Percentiles rank a stretch among this genome's conserved stretches.
These are phyloP conservation scores for Acanthoscelides obtectus DNA, from an alignment of 2,888 invertebrate species.

Conservation along the genomic window DNA sequence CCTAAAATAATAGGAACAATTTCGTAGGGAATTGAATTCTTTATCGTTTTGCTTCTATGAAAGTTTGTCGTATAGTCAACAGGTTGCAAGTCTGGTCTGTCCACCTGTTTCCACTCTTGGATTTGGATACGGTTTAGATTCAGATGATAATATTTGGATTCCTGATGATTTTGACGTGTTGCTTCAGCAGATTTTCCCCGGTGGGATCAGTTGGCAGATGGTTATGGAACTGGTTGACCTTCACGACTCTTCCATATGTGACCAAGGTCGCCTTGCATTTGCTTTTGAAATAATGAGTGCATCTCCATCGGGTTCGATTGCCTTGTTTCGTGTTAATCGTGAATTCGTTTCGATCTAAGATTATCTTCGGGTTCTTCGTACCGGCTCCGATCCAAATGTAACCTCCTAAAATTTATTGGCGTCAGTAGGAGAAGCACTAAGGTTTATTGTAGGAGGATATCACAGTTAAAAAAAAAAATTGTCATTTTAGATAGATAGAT, in stretches of 20 bases:
- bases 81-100: too few relatives aligned
- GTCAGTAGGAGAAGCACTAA: not conserved
- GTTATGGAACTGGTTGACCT: conserved; percentile 30
- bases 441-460: too few relatives aligned
- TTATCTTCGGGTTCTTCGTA: conserved; percentile 30
- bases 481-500: too few relatives aligned
- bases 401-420: conserved; percentile 16
- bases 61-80: too few relatives aligned
- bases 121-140: too few relatives aligned
- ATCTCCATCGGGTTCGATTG: conserved; percentile 28
- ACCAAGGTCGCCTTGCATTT: conserved; percentile 32
- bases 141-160: not conserved
- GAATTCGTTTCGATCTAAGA: conserved; percentile 27
- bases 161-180: conserved; percentile 9
- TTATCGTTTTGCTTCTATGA: too few relatives aligned
- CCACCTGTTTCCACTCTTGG: too few relatives aligned
- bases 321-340: conserved; percentile 26
- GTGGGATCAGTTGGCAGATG: conserved; percentile 28
- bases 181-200: conserved; percentile 14
- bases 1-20: too few relatives aligned
- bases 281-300: conserved; percentile 29
- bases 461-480: too few relatives aligned
- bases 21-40: too few relatives aligned
- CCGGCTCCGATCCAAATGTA: conserved; percentile 25
- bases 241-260: conserved; percentile 29